phyloP scores from a whole-genome alignment of 2,113 vertebrate genomes.

The Gambusia holbrooki region DNA sequence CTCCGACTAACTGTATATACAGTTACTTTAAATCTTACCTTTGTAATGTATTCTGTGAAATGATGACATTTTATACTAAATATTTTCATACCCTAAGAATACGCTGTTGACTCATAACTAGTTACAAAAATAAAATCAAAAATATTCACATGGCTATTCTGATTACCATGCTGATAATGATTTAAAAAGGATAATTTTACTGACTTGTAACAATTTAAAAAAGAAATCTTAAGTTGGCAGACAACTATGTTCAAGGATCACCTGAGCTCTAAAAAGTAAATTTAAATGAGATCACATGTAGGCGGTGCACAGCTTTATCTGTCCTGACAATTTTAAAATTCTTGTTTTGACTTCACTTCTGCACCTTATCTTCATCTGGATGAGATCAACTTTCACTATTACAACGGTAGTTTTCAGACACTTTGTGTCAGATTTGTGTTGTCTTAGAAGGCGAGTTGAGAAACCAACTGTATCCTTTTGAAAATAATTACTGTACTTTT shows the following conservation, averaged over 20 bases:
- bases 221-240: neutral
- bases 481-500: neutral
- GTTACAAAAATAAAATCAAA: neutral
- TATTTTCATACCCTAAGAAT: neutral
- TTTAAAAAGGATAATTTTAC: neutral
- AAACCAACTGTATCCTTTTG: neutral
- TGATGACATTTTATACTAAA: neutral
- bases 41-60: neutral
- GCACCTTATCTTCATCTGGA: slow-evolving; percentile 22
- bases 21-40: no score
- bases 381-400: slow-evolving; percentile 49
- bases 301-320: neutral
- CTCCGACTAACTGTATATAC: no score
- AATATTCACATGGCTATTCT: neutral
- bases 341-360: slow-evolving; percentile 45
- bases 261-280: neutral
- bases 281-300: slow-evolving; percentile 10
- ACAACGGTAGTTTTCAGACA: slow-evolving; percentile 8
- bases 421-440: neutral
- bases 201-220: no score
- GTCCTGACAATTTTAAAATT: slow-evolving; percentile 13
- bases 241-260: neutral
- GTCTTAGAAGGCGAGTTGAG: neutral
- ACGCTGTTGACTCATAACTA: neutral
- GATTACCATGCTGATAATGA: neutral